Evolutionary conservation across 1,140 invertebrate species (phyloP).

Genomic region (Danaus melanippus): DNA sequence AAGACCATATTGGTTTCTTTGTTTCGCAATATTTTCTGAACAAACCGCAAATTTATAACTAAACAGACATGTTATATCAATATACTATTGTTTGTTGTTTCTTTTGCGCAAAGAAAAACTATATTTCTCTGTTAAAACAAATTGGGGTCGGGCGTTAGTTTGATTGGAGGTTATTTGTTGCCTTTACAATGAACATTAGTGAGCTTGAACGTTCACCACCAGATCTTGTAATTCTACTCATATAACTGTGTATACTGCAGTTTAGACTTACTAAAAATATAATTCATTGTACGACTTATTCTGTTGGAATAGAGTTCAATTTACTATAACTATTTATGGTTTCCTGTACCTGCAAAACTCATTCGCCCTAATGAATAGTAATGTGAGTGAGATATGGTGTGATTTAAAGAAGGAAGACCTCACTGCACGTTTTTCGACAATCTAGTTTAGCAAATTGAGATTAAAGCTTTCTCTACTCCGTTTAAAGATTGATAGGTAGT

Average conservation of each 20-base stretch:
- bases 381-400: slow-evolving; percentile 17
- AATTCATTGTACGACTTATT: slow-evolving; percentile 9
- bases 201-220: slow-evolving; percentile 27
- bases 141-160: slow-evolving; percentile 58
- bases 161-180: slow-evolving; percentile 61
- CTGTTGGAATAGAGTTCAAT: slow-evolving; percentile 13
- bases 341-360: slow-evolving; percentile 15
- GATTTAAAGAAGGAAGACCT: slow-evolving; percentile 16
- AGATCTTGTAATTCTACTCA: slow-evolving; percentile 14
- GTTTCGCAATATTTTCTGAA: no score
- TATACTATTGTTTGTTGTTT: no score
- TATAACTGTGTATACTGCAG: slow-evolving; percentile 8
- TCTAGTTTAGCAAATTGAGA: slow-evolving; percentile 1
- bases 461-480: background rate
- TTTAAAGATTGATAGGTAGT: no score
- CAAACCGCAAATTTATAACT: no score
- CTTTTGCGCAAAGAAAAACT: slow-evolving; percentile 36
- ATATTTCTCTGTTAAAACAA: slow-evolving; percentile 57
- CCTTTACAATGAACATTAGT: slow-evolving; percentile 62
- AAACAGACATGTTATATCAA: no score
- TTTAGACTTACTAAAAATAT: slow-evolving; percentile 4
- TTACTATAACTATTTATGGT: slow-evolving; percentile 6
- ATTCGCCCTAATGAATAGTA: slow-evolving; percentile 22
- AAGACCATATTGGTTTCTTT: no score
- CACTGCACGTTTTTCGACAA: slow-evolving; percentile 6